Base-by-base conservation (phyloP, 2,113 vertebrate species). In the Mirounga angustirostris region DNA sequence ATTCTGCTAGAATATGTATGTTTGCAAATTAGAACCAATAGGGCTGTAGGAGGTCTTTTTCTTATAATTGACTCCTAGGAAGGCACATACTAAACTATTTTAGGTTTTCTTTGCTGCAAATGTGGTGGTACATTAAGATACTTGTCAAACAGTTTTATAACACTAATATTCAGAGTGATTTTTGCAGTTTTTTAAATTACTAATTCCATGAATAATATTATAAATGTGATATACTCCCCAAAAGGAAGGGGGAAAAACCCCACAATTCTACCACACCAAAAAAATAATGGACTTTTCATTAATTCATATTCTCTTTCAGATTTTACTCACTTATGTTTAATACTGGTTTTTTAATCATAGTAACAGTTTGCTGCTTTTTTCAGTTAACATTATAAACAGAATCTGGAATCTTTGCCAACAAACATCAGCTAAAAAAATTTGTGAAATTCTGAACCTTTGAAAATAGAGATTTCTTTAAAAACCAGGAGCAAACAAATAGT, bases 261-360 rank as follows among this genome's bases (percentile, higher is more conserved):
- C 52, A 92, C 24, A 73, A 58, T 79, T 94, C 52, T 8, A 80
- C 61, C 84, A 96, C 12, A 94, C 65, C 30, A 89, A n/a, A 74
- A 74, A 83, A 92, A 21, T 84, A 91, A 90, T 65, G 84, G 43
- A 21, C 54, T 94, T 83, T 95, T 92, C 26, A 91, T 95, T 96
- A 91, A 93, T 28, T 52, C 18, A 69, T 71, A n/a, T 94, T 79
- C 14, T 95, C 63, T 95, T 95, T 84, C 12, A 87, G 15, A 83
- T 50, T 96, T 94, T 91, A 80, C 50, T 73, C 12, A 74, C 71
- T 95, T 95, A 63, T 89, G 59, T 92, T 30, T 88, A 91, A 65
- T 88, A 89, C 9, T 96, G 63, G 96, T 22, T 95, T 94, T 89
- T 93, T 95, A 94, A 90, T 96, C 69, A 94, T 30, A 82, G 46